Base-by-base conservation (phyloP, 2,113 vertebrate genomes). In the Agelaius tricolor region DNA sequence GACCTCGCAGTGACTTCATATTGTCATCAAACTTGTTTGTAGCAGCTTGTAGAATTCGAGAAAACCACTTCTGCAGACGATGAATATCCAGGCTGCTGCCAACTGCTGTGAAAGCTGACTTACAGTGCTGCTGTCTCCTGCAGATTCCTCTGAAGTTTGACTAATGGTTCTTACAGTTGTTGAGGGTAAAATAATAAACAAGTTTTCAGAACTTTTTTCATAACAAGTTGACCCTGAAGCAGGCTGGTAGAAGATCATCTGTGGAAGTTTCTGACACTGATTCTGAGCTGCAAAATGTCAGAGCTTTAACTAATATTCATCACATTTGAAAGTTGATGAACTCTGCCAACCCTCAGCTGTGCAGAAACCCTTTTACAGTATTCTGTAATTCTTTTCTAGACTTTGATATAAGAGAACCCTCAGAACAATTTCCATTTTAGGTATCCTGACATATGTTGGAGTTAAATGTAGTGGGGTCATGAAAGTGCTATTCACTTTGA, bases 1-100 rank as follows among this genome's bases (percentile, higher is more conserved):
- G 92, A 88, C 63, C 63, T 95, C 44, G 74, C 21, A 59, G 35
- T 85, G 74, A 91, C 82, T 90, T 94, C 76, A 69, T 72, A 75
- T 33, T 85, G 59, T 74, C 84, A 90, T 90, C 63, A 88, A 37
- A 75, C 30, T 67, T 71, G 44, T 77, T 85, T 77, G 59, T 52
- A 84, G 63, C 78, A 96, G 21, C 63, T 89, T 67, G 79, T 26
- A 87, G 39, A 71, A 80, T 77, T 96, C 63, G 78, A 59, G 67
- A 74, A 80, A 93, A 72, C 15, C 35, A 43, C 72, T 77, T 91
- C 57, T 83, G 51, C n/a, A 59, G 55, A 71, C 80, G 58, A 73
- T 85, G n/a, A 47, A 62, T 86, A 77, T 63, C 63, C 84, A 67
- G 47, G 30, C 33, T 75, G 71, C 43, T 95, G 63, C 63, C 55